Percentiles rank a stretch among this genome's conserved stretches.
Conservation (phyloP, 2,113 vertebrate species). For the Alethe diademata region DNA sequence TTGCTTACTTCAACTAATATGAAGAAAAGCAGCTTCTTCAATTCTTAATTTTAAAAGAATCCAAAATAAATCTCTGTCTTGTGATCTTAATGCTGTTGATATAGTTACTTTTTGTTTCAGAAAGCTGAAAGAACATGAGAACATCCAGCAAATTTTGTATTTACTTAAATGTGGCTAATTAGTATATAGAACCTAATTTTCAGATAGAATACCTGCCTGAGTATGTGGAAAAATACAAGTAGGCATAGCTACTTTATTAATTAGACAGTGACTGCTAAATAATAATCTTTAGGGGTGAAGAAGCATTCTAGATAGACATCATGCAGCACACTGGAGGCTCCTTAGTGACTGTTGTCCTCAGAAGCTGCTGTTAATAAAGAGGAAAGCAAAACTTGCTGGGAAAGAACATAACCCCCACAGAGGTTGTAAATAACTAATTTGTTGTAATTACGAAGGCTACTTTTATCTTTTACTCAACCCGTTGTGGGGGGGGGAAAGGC, state of each 20-base stretch:
- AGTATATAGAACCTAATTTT: not conserved
- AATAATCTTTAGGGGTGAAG: not conserved
- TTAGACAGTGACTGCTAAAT: not conserved
- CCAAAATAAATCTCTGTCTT: not conserved
- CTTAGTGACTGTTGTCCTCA: not conserved
- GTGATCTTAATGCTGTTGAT: not conserved
- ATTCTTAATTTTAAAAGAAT: not conserved
- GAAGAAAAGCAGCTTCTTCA: not conserved
- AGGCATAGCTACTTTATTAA: not conserved
- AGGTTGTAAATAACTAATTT: not conserved
- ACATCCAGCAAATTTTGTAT: not conserved
- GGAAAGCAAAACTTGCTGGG: not conserved
- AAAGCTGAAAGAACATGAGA: not conserved
- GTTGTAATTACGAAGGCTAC: not conserved
- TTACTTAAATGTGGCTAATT: not conserved
- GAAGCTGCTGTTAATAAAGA: not conserved
- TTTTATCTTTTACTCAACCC: not conserved
- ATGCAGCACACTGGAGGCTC: not conserved
- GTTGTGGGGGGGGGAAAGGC: rapidly evolving
- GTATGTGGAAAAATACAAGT: not conserved
- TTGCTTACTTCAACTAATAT: not conserved
- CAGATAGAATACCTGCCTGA: not conserved
- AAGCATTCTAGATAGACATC: not conserved
- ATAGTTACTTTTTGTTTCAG: not conserved
- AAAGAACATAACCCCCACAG: not conserved